Base-by-base conservation (phyloP, 2,888 invertebrate species). In the Hartigia nigra region DNA sequence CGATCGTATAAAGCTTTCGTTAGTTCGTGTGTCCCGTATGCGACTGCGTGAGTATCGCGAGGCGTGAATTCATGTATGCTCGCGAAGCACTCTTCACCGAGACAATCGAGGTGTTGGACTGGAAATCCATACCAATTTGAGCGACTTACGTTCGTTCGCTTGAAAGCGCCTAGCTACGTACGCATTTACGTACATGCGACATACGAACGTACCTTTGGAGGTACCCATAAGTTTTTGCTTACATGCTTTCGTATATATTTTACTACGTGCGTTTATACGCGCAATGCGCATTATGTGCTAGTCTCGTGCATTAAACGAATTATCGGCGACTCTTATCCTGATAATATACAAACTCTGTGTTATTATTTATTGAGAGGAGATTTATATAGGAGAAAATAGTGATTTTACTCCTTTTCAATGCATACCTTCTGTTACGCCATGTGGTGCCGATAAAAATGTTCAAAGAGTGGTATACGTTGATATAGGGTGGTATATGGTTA, bases 101-200 rank as follows among this genome's bases (percentile, higher is more conserved):
- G 87, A 91, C 91, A 91, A 91, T 91, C 90, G 90, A 91, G 91
- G 91, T 91, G 91, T 91, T 90, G 91, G 90, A 90, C 90, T 91
- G 91, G 91, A 91, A 91, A 91, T 90, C 89, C 90, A 90, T 91
- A 91, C 89, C 90, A 90, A 91, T 91, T 91, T 91, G 86, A 90
- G 87, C 87, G 89, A 90, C 90, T 90, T 89, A 88, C 87, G 84
- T 85, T 82, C 85, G 86, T 86, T 86, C 87, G 87, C 86, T 88
- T 89, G 87, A 89, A 88, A 88, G 87, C 84, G 80, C 80, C 78
- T 81, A 76, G 78, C 69, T 70, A 78, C 69, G 77, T 78, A 77
- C 78, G 76, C 77, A 75, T 75, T 74, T 36, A 74, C 34, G 32
- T 36, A 77, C 14, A 4, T 12, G 34, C 11, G 34, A 75, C 32